Percentiles rank a stretch among this genome's conserved stretches.
These are phyloP conservation scores for Spicauda simplicius DNA, from an alignment of 2,888 invertebrate species.

Conservation along the genomic window DNA sequence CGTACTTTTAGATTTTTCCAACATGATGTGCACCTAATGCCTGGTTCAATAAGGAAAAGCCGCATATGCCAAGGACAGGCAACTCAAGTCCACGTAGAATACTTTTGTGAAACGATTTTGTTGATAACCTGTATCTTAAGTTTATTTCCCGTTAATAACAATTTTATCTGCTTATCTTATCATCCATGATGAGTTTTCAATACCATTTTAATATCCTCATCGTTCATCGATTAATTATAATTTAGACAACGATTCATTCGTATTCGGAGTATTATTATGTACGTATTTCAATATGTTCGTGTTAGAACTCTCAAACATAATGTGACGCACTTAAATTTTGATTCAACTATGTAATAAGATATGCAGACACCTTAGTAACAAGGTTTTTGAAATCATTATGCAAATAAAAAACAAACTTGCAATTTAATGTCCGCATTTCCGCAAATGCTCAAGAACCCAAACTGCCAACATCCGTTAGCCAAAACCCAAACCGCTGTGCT, in stretches of 20 bases:
- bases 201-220: neutral
- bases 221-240: neutral
- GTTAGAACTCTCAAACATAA: no score
- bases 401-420: neutral
- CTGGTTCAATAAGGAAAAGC: neutral
- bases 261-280: no score
- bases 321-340: no score
- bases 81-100: neutral
- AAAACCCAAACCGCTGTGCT: constrained; percentile 59
- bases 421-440: constrained; percentile 11
- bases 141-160: neutral
- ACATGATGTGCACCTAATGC: neutral
- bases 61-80: neutral
- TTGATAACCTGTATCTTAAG: no score
- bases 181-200: neutral
- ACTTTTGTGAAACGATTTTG: neutral
- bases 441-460: constrained; percentile 5
- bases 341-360: no score
- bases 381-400: neutral
- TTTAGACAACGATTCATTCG: neutral
- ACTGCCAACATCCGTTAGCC: constrained; percentile 48
- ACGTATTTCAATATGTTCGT: no score
- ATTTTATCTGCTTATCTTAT: neutral
- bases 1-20: no score
- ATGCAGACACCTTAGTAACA: no score